These are phyloP conservation scores for Leptobrachium ailaonicum DNA, from an alignment of 2,113 vertebrate genomes.

Conservation along the genomic window DNA sequence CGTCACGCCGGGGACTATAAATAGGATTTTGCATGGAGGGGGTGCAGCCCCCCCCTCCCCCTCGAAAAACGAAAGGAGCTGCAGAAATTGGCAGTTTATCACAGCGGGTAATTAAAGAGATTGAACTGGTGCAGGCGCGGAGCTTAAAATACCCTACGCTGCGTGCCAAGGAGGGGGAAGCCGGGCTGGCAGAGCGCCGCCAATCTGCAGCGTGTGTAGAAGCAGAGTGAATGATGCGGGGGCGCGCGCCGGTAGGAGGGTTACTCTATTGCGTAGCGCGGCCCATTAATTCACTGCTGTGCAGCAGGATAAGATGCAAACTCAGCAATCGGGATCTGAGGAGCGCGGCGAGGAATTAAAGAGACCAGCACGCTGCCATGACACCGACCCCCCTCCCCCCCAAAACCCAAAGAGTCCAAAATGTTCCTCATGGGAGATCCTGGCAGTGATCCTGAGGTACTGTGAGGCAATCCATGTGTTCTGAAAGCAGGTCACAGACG, in stretches of 20 bases:
- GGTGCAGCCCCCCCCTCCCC: neutral
- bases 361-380: too few species aligned
- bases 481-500: too few species aligned
- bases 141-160: conserved; percentile 28
- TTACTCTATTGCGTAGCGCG: neutral
- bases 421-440: too few species aligned
- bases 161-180: neutral
- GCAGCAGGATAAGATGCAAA: neutral
- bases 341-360: too few species aligned
- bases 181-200: neutral
- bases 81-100: conserved; percentile 48
- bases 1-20: conserved; percentile 14
- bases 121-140: conserved; percentile 18
- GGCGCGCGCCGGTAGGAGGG: neutral
- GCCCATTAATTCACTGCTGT: neutral
- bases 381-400: too few species aligned
- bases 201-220: neutral
- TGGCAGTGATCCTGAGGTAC: too few species aligned
- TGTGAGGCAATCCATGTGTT: too few species aligned
- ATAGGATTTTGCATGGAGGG: conserved; percentile 3
- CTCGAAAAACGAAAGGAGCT: conserved; percentile 38
- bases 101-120: conserved; percentile 44
- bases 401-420: too few species aligned
- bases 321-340: neutral
- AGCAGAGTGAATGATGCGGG: neutral